Evolutionary conservation across 1,140 invertebrate genomes (phyloP), one percentile per base, ranked within the genome.

Genomic region (Nymphalis io): DNA sequence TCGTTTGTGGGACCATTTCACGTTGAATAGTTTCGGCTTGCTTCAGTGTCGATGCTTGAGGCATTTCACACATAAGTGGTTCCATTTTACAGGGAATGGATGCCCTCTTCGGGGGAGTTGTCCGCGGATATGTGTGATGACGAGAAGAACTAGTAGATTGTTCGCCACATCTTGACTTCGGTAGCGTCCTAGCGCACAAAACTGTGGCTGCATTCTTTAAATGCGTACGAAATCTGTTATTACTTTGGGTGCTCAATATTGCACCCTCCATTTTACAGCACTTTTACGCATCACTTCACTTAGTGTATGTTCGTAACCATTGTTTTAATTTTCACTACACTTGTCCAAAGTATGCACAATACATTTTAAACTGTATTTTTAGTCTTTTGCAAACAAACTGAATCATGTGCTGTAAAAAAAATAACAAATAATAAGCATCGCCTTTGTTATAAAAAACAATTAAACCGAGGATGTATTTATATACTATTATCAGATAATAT

Each of bases 171-270:
- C 87, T 81, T 61, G 88, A 80, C 73, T 89, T 90, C 6, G 89
- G 87, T 71, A 92, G 70, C 10, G 88, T 89, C 51, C 88, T 76
- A 5, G 90, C 83, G 79, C 90, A 92, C 57, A 92, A 72, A 4
- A 89, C 84, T 68, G 84, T 92, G 6, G 89, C 89, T 23, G 89
- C 91, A 84, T 91, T 92, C 76, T 91, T 91, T 70, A 91, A 73
- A 71, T 90, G 88, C 23, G 87, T 82, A 61, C 89, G 81, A 70
- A 92, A 88, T 81, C 87, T 85, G 58, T 81, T 87, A 63, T 84
- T 88, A 68, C 82, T 85, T 59, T 85, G 82, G 73, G 86, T 82
- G 81, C 84, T 90, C 69, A 92, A 77, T 39, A 92, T 80, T 60
- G 90, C 90, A 82, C 91, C 88, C 81, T 93, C 92, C 92, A 93